phyloP scores from a whole-genome alignment of 1,140 invertebrate genomes.

The Onthophagus taurus region DNA sequence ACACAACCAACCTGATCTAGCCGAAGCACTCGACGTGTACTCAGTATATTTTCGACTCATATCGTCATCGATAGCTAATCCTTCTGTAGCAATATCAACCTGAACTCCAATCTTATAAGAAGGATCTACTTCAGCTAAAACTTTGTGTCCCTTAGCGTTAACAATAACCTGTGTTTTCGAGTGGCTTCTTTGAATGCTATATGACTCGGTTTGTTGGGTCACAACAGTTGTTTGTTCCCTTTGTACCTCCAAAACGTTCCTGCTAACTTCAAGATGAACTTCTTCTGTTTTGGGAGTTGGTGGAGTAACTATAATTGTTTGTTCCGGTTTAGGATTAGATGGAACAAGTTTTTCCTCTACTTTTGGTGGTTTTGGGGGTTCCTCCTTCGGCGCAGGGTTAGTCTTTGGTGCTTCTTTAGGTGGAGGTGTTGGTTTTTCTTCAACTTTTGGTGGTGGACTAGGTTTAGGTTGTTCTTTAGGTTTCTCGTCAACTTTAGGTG shows the following conservation, averaged over 20 bases:
- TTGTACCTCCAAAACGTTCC: too few species aligned
- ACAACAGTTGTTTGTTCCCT: neutral
- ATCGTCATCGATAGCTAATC: conserved; percentile 29
- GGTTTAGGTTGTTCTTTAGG: conserved; percentile 24
- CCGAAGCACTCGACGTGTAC: conserved; percentile 14
- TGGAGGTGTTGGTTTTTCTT: conserved; percentile 10
- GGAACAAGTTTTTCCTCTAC: conserved; percentile 3
- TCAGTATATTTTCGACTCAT: conserved; percentile 33
- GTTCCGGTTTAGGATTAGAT: neutral
- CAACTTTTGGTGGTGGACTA: conserved; percentile 28
- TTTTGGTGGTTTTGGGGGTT: conserved; percentile 10
- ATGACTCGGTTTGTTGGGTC: neutral
- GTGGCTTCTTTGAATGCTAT: neutral
- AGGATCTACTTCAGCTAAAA: neutral
- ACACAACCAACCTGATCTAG: conserved; percentile 28
- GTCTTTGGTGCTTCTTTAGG: conserved; percentile 4
- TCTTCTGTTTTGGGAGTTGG: conserved; percentile 1
- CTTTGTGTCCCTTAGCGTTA: neutral
- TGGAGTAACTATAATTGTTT: neutral
- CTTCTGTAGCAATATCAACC: conserved; percentile 26
- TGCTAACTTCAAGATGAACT: neutral
- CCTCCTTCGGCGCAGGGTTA: conserved; percentile 7
- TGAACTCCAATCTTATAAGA: conserved; percentile 3
- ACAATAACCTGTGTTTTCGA: neutral
- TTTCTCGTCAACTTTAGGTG: conserved; percentile 7